Evolutionary conservation across 1,140 invertebrate species (phyloP).

Genomic region (Drosophila subpulchrella): DNA sequence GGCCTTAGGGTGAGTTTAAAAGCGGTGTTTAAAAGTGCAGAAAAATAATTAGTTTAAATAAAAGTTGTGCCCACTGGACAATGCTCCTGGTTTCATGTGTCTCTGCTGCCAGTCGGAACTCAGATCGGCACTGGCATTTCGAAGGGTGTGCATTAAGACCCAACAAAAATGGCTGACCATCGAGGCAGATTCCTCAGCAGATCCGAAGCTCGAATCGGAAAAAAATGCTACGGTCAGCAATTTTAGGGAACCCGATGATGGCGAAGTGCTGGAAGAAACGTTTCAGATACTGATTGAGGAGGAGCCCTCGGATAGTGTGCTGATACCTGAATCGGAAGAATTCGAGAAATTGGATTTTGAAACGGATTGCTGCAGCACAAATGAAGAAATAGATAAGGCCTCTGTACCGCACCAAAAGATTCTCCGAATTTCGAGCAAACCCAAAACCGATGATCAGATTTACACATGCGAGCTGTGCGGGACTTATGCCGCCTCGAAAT

Average conservation of each 20-base stretch:
- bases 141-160: conserved; percentile 52
- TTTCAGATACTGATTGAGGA: conserved; percentile 51
- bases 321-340: not conserved
- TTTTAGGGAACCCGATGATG: conserved; percentile 19
- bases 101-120: conserved; percentile 58
- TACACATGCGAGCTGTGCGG: conserved; percentile 65
- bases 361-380: conserved; percentile 20
- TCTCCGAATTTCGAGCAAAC: conserved; percentile 3
- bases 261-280: conserved; percentile 14
- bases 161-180: conserved; percentile 40
- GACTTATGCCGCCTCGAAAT: conserved; percentile 38
- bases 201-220: not conserved
- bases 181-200: not conserved
- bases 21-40: not conserved
- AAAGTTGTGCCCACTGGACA: conserved; percentile 25
- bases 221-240: not conserved
- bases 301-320: conserved; percentile 1
- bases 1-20: conserved; percentile 40
- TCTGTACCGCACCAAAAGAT: not conserved
- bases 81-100: conserved; percentile 52
- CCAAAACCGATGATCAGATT: conserved; percentile 10
- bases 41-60: not conserved
- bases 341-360: conserved; percentile 21
- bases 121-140: conserved; percentile 45
- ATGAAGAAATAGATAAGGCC: not conserved